Base-by-base conservation (phyloP, 2,888 invertebrate species). In the Brachypalpus laphriformis region DNA sequence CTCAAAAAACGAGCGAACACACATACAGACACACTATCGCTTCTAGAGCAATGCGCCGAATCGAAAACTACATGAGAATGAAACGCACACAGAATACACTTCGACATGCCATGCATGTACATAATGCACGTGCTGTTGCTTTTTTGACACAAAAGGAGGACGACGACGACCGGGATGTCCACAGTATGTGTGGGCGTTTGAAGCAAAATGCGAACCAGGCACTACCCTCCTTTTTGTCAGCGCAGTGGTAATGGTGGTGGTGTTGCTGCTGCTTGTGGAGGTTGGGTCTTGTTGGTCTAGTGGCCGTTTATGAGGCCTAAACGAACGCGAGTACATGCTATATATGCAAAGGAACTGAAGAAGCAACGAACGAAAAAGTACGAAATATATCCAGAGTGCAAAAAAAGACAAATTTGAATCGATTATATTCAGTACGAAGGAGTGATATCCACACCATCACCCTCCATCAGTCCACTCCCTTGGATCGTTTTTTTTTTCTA, bases 61-160 rank as follows among this genome's bases (percentile, higher is more conserved):
- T 80, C 81, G 37, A 22, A 28, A 56, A 42, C 31, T 49, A 49
- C 9, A 54, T 49, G 72, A 83, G 78, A 78, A 77, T 40, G 37
- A 49, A 63, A 65, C 78, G 11, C 66, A 68, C 59, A 66, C 61
- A 70, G 42, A 54, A 71, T 16, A 45, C 70, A 65, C 45, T 34
- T 54, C n/a, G 28, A 20, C 11, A 78, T 63, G 45, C 34, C 63
- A 74, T 45, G 59, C 63, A 63, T 76, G 76, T 81, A 80, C 75
- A 85, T 85, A 85, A 71, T 80, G 80, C 85, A 85, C 85, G 85
- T 85, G 85, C 85, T 85, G 81, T 75, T 85, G 85, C 85, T 71
- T 57, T 66, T 66, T 63, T 40, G 45, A 18, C 11, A 47, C 54
- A 80, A 85, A 85, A 80, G 70, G 75, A 51, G 65, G 42, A 63